Conservation (phyloP, 2,797 vertebrate genomes). For the Poliocrania exsul region DNA sequence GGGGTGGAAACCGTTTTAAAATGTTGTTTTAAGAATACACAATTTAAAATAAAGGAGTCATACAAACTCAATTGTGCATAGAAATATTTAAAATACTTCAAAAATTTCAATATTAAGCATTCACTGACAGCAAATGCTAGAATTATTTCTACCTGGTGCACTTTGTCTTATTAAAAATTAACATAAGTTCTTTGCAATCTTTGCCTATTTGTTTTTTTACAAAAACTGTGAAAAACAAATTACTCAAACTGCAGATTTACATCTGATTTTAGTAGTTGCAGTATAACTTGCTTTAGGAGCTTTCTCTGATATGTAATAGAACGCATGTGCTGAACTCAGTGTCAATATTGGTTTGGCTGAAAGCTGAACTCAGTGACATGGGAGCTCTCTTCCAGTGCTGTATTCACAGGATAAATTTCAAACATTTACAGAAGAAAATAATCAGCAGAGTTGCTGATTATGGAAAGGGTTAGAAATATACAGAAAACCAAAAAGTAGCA, state of each 20-base stretch:
- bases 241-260: background rate
- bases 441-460: background rate
- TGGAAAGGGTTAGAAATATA: background rate
- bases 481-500: background rate
- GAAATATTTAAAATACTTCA: background rate
- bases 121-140: background rate
- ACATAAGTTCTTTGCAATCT: background rate
- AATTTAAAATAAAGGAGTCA: background rate
- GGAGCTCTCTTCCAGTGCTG: background rate
- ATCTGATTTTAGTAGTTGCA: background rate
- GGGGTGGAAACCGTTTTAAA: accelerated
- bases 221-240: background rate
- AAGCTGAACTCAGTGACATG: background rate
- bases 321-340: background rate
- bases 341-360: background rate
- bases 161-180: background rate
- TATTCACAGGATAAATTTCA: background rate
- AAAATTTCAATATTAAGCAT: background rate
- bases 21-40: background rate
- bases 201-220: background rate
- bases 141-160: background rate
- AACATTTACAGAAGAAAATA: background rate
- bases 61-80: background rate
- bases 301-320: background rate
- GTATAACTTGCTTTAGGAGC: background rate